These are phyloP conservation scores for Dendroctonus ponderosae DNA, from an alignment of 1,140 invertebrate genomes.

Conservation along the genomic window DNA sequence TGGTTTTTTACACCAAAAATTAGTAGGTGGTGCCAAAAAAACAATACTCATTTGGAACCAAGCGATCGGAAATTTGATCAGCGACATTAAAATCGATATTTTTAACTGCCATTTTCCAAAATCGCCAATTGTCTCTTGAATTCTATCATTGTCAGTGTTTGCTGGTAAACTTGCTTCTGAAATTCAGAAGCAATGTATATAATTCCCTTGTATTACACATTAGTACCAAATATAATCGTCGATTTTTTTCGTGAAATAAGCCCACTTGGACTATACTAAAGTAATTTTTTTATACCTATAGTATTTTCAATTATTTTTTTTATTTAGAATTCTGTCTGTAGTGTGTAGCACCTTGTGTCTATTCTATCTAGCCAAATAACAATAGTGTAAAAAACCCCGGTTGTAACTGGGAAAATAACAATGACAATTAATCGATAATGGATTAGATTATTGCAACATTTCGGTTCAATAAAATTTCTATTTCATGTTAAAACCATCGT, in stretches of 20 bases:
- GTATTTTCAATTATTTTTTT: not conserved
- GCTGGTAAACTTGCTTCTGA: not conserved
- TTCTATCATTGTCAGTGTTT: slow-evolving; percentile 33
- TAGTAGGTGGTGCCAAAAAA: slow-evolving; percentile 62
- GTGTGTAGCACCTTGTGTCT: too few relatives aligned
- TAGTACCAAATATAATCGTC: not conserved
- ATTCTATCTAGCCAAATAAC: too few relatives aligned
- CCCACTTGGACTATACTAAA: not conserved
- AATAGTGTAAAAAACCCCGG: too few relatives aligned
- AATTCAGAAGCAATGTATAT: not conserved
- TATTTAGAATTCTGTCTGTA: not conserved
- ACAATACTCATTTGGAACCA: slow-evolving; percentile 67
- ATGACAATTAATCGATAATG: too few relatives aligned
- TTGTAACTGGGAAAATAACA: too few relatives aligned
- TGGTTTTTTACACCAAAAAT: slow-evolving; percentile 59
- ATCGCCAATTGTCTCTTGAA: slow-evolving; percentile 57
- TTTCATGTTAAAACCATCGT: too few relatives aligned
- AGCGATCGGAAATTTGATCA: slow-evolving; percentile 66
- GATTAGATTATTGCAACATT: too few relatives aligned
- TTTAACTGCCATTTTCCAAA: slow-evolving; percentile 70
- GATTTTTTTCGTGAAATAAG: not conserved
- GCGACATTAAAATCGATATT: slow-evolving; percentile 63
- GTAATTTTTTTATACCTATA: not conserved
- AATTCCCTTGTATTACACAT: not conserved
- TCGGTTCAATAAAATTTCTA: too few relatives aligned